These are phyloP conservation scores for Telmatherina bonti DNA, from an alignment of 2,797 vertebrate species.

Conservation along the genomic window DNA sequence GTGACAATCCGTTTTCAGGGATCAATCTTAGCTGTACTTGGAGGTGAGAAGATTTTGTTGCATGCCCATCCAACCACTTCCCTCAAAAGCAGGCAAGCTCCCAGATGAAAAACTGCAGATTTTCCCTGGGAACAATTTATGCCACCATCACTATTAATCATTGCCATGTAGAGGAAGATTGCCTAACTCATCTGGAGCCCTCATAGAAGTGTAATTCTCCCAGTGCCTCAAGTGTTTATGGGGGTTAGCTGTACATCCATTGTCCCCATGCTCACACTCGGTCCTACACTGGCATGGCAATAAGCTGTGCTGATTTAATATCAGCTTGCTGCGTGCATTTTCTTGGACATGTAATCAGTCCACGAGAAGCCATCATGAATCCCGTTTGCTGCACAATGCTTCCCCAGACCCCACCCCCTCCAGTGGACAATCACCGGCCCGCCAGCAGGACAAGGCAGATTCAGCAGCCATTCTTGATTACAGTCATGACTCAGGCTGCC, in stretches of 20 bases:
- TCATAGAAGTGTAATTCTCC: slow-evolving; percentile 70
- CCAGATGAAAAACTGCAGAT: slow-evolving; percentile 59
- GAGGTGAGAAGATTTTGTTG: slow-evolving; percentile 26
- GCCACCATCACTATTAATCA: slow-evolving; percentile 77
- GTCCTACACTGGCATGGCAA: slow-evolving; percentile 64
- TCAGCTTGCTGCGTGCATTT: slow-evolving; percentile 76
- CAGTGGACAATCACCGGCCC: slow-evolving; percentile 74
- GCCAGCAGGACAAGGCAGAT: slow-evolving; percentile 52
- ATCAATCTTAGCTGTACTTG: neutral
- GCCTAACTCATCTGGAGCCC: slow-evolving; percentile 64
- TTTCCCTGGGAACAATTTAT: slow-evolving; percentile 69
- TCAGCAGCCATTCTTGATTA: slow-evolving; percentile 71
- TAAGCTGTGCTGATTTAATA: slow-evolving; percentile 81
- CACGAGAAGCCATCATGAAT: slow-evolving; percentile 71
- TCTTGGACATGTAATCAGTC: slow-evolving; percentile 76
- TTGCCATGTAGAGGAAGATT: slow-evolving; percentile 51
- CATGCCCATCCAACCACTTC: slow-evolving; percentile 42
- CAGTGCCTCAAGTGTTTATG: slow-evolving; percentile 55
- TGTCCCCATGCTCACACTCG: slow-evolving; percentile 42
- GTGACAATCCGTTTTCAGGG: slow-evolving; percentile 16
- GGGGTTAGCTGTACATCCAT: slow-evolving; percentile 53
- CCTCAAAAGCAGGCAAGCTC: slow-evolving; percentile 50
- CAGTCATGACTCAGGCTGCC: slow-evolving; percentile 64
- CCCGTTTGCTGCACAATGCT: slow-evolving; percentile 22
- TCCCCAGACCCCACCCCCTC: slow-evolving; percentile 31